Conservation (phyloP, 2,888 invertebrate genomes). For the Trichacis sp. region DNA sequence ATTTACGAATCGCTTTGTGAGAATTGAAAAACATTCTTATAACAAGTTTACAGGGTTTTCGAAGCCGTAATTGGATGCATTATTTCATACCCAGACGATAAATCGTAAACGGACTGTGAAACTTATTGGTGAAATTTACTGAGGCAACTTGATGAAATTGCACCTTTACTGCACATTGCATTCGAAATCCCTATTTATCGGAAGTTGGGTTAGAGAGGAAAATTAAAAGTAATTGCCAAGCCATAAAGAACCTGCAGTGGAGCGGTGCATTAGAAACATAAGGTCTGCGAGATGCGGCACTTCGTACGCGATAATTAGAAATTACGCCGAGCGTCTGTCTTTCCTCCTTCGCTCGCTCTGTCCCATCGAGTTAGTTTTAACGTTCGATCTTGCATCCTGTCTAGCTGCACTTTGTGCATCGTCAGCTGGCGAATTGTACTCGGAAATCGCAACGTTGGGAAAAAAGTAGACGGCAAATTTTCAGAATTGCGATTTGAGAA, state of each 20-base stretch:
- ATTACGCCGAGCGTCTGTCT: constrained; percentile 45
- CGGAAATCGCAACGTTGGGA: background rate
- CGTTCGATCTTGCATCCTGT: constrained; percentile 22
- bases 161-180: constrained; percentile 14
- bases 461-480: background rate
- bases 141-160: background rate
- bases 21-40: background rate
- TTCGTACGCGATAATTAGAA: constrained; percentile 53
- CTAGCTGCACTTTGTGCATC: constrained; percentile 48
- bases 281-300: constrained; percentile 46
- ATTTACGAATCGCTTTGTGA: too few species aligned
- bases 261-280: constrained; percentile 47
- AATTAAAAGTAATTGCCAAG: constrained; percentile 60
- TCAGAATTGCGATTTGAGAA: background rate
- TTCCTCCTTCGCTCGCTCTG: constrained; percentile 20
- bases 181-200: constrained; percentile 34
- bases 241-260: constrained; percentile 53
- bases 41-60: too few species aligned
- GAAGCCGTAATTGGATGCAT: background rate
- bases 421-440: constrained; percentile 65
- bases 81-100: background rate
- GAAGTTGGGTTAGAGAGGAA: constrained; percentile 34
- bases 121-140: background rate
- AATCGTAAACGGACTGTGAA: too few species aligned
- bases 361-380: constrained; percentile 3